phyloP scores from a whole-genome alignment of 2,888 invertebrate species.

The Drosophila ezoana region DNA sequence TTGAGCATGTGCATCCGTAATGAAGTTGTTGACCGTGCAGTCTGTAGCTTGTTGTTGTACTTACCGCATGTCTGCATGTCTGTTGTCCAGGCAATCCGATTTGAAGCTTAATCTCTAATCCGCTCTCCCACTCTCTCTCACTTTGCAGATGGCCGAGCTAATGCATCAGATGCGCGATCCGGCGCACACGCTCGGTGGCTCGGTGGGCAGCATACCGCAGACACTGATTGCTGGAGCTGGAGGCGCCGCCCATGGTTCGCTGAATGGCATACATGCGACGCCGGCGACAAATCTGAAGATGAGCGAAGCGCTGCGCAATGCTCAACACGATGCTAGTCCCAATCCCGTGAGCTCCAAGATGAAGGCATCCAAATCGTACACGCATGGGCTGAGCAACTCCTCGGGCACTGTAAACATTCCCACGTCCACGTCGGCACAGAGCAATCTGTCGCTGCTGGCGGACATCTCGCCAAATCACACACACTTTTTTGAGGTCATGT shows the following conservation, averaged over 20 bases:
- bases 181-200: constrained; percentile 84
- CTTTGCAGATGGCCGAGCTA: constrained; percentile 84
- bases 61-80: constrained; percentile 34
- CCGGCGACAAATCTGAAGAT: constrained; percentile 84
- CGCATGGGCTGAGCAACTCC: constrained; percentile 84
- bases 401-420: constrained; percentile 85
- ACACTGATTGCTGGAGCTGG: constrained; percentile 81
- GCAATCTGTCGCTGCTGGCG: constrained; percentile 83
- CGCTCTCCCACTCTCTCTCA: neutral
- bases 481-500: constrained; percentile 95
- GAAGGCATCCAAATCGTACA: constrained; percentile 85
- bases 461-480: constrained; percentile 94
- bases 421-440: constrained; percentile 84
- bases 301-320: constrained; percentile 82
- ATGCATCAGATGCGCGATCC: constrained; percentile 85
- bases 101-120: neutral
- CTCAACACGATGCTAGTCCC: constrained; percentile 84
- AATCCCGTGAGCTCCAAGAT: constrained; percentile 83
- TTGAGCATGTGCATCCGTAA: constrained; percentile 32
- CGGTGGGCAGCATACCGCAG: constrained; percentile 85
- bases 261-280: constrained; percentile 82
- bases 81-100: neutral
- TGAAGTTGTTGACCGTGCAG: constrained; percentile 11
- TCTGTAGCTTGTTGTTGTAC: constrained; percentile 2
- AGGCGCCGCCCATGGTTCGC: constrained; percentile 54